Evolutionary conservation across 1,140 invertebrate species (phyloP).

Genomic region (Trachelipus rathkii): DNA sequence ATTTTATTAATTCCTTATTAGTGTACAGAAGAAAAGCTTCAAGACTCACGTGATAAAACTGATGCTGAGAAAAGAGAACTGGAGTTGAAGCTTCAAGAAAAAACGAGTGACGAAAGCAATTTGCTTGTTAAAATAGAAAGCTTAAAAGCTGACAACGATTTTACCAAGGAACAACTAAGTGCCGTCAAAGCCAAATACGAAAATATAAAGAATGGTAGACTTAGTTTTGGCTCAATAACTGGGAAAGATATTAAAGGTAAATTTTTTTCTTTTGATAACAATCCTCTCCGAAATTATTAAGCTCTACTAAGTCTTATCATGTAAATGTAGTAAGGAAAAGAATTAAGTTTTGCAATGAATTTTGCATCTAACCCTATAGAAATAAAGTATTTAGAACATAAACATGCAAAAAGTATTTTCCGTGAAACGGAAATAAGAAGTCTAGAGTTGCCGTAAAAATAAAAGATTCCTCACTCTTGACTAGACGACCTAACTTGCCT

Average conservation of each 20-base stretch:
- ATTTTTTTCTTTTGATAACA: too few relatives aligned
- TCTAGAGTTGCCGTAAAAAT: too few relatives aligned
- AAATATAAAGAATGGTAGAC: constrained; percentile 40
- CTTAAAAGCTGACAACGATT: constrained; percentile 53
- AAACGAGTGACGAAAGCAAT: constrained; percentile 51
- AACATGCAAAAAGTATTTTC: too few relatives aligned
- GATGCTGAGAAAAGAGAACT: constrained; percentile 55
- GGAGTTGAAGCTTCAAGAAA: constrained; percentile 52
- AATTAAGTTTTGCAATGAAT: too few relatives aligned
- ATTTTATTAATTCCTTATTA: constrained; percentile 40
- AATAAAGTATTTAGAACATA: too few relatives aligned
- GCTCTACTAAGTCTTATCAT: too few relatives aligned
- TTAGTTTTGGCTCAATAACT: constrained; percentile 33
- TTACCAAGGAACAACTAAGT: constrained; percentile 53
- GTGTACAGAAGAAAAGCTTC: constrained; percentile 55
- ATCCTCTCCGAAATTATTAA: too few relatives aligned
- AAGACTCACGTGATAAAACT: constrained; percentile 52
- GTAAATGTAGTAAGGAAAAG: too few relatives aligned
- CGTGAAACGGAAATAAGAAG: too few relatives aligned
- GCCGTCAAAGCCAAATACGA: constrained; percentile 47
- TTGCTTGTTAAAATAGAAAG: constrained; percentile 47
- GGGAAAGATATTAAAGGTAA: constrained; percentile 38
- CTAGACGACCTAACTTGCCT: too few relatives aligned
- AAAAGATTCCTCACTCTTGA: too few relatives aligned
- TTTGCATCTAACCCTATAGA: too few relatives aligned